A percentile compares a stretch with the other conserved stretches of the same genome.
These are phyloP conservation scores for Sitta europaea DNA, from an alignment of 2,113 vertebrate species.

Conservation along the genomic window DNA sequence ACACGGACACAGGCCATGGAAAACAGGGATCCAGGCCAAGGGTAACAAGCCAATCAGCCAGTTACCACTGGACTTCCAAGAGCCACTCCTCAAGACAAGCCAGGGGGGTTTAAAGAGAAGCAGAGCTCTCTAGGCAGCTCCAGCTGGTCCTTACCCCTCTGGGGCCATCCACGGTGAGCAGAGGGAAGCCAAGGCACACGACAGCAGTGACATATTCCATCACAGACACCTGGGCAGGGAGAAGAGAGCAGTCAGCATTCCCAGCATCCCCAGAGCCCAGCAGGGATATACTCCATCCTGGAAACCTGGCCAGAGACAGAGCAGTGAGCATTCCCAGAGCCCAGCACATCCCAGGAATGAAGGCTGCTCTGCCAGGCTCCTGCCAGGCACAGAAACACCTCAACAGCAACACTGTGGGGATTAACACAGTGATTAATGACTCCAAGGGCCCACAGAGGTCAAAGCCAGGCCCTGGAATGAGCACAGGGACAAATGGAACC, in stretches of 20 bases:
- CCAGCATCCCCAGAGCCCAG: neutral
- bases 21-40: rapidly evolving
- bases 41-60: neutral
- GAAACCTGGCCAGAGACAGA: neutral
- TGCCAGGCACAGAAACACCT: neutral
- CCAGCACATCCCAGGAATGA: rapidly evolving
- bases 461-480: neutral
- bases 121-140: neutral
- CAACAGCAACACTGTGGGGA: neutral
- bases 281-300: neutral
- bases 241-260: neutral
- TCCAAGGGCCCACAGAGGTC: neutral
- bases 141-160: constrained; percentile 82
- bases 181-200: constrained; percentile 93
- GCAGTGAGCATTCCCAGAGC: neutral
- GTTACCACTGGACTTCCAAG: neutral
- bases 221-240: neutral
- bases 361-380: neutral
- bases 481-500: neutral
- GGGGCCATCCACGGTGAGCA: constrained; percentile 88
- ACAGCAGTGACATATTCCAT: constrained; percentile 75
- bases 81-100: rapidly evolving
- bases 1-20: too few species aligned
- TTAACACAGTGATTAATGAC: neutral
- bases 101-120: neutral